Conservation (phyloP, 2,113 vertebrate genomes). For the Tauraco erythrolophus region DNA sequence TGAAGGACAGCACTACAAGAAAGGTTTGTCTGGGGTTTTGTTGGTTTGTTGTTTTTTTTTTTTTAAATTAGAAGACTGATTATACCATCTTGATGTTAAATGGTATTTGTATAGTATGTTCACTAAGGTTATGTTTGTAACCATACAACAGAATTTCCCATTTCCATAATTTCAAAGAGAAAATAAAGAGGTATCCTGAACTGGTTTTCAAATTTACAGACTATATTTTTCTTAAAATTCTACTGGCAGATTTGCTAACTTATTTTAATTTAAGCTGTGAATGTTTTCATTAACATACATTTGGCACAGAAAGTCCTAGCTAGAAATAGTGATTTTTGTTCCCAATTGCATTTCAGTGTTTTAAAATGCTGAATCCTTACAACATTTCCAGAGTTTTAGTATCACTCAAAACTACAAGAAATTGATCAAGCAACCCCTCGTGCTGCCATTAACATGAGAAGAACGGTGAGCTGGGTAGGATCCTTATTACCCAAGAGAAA, state of each 20-base stretch:
- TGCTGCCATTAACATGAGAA: background rate
- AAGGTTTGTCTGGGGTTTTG: background rate
- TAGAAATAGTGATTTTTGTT: conserved; percentile 25
- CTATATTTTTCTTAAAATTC: conserved; percentile 25
- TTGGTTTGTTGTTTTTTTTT: too few species aligned
- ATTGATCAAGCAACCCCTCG: background rate
- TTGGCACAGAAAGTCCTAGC: conserved; percentile 36
- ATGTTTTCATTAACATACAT: conserved; percentile 47
- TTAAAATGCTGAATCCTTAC: background rate
- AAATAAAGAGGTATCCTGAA: background rate
- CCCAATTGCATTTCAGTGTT: background rate
- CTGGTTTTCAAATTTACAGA: background rate
- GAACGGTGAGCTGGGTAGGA: background rate
- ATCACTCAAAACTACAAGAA: background rate
- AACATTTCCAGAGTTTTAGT: background rate
- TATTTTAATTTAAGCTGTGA: conserved; percentile 60
- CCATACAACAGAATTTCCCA: background rate
- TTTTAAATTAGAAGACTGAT: background rate
- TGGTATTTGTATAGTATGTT: background rate
- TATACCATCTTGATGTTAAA: background rate
- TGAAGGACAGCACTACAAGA: background rate
- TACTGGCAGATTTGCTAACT: conserved; percentile 48
- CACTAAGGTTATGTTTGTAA: background rate
- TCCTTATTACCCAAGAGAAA: background rate
- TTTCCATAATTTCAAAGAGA: background rate